phyloP scores from a whole-genome alignment of 2,797 vertebrate species.

The Moxostoma hubbsi region DNA sequence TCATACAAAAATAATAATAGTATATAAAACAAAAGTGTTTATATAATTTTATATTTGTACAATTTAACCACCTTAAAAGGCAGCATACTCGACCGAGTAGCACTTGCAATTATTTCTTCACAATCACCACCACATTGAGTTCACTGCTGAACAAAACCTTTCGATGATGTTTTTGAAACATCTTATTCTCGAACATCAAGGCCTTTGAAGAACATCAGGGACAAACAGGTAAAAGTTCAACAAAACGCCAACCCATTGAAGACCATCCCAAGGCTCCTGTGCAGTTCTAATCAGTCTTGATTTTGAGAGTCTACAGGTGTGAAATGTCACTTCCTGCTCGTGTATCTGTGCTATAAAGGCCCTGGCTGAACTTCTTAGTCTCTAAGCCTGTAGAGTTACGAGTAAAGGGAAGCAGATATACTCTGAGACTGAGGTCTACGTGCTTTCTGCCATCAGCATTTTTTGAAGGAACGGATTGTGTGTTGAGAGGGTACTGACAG shows the following conservation, averaged over 20 bases:
- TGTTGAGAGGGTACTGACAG: constrained; percentile 82
- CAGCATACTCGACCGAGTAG: constrained; percentile 27
- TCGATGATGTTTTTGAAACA: not conserved
- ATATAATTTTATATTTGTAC: constrained; percentile 90
- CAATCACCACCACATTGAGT: not conserved
- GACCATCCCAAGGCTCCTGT: not conserved
- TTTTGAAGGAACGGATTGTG: constrained; percentile 84
- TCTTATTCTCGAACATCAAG: not conserved
- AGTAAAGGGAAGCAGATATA: constrained; percentile 59
- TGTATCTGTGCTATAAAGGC: not conserved
- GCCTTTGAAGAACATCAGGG: not conserved
- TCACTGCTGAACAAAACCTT: not conserved
- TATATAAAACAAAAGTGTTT: constrained; percentile 61
- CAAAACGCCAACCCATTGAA: not conserved
- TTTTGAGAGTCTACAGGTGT: constrained; percentile 5
- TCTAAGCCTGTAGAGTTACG: constrained; percentile 61
- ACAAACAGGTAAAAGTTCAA: not conserved
- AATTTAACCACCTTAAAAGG: constrained; percentile 82
- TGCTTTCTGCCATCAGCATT: constrained; percentile 82
- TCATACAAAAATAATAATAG: constrained; percentile 67
- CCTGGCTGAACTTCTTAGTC: constrained; percentile 27
- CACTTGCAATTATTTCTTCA: constrained; percentile 1
- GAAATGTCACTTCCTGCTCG: constrained; percentile 11
- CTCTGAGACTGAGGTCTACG: constrained; percentile 20
- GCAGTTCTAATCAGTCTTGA: constrained; percentile 4